These are phyloP conservation scores for Eupithecia vulgata DNA, from an alignment of 2,888 invertebrate genomes.

Conservation along the genomic window DNA sequence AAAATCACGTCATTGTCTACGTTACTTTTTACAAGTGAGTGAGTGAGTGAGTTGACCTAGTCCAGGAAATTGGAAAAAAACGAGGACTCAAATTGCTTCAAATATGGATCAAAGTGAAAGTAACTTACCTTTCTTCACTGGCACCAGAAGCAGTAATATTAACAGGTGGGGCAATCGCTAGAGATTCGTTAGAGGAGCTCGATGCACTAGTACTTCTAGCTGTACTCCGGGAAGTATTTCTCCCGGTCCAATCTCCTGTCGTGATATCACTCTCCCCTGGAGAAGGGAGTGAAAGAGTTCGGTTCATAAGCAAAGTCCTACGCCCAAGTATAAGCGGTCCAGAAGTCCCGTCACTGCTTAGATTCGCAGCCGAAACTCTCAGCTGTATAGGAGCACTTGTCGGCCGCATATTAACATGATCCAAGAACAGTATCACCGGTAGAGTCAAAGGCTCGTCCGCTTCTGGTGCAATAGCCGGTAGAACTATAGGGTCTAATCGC, in stretches of 20 bases:
- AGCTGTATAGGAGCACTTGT: slow-evolving; percentile 79
- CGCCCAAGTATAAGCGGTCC: slow-evolving; percentile 77
- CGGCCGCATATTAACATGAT: slow-evolving; percentile 76
- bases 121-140: slow-evolving; percentile 71
- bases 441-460: slow-evolving; percentile 71
- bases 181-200: slow-evolving; percentile 74
- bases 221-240: slow-evolving; percentile 68
- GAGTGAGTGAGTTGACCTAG: neutral
- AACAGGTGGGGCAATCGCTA: slow-evolving; percentile 59
- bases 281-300: slow-evolving; percentile 74
- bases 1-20: neutral
- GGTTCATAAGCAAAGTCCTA: slow-evolving; percentile 74
- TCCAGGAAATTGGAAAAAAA: neutral
- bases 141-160: slow-evolving; percentile 59
- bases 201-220: slow-evolving; percentile 71
- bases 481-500: slow-evolving; percentile 73
- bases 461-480: slow-evolving; percentile 71
- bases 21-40: neutral
- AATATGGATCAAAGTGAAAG: neutral
- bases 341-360: slow-evolving; percentile 72
- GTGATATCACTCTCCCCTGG: slow-evolving; percentile 76
- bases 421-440: slow-evolving; percentile 78
- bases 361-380: slow-evolving; percentile 77
- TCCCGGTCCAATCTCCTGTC: slow-evolving; percentile 71
- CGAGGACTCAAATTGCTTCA: neutral